Conservation (phyloP, 1,140 invertebrate species). For the Calephelis virginiensis region DNA sequence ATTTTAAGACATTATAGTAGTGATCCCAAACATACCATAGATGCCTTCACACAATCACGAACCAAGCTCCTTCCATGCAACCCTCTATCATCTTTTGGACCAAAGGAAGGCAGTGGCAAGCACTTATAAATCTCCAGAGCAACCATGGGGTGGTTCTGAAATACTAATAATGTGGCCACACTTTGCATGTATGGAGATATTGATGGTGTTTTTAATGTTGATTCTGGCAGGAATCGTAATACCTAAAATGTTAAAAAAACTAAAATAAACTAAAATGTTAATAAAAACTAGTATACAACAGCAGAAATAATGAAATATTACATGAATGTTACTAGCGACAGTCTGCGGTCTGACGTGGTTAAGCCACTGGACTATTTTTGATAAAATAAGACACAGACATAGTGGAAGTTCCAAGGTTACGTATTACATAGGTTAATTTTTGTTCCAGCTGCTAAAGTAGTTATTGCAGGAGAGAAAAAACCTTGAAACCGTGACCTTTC, state of each 20-base stretch:
- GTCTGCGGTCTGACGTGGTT: no score
- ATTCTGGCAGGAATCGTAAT: constrained; percentile 49
- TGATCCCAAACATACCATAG: constrained; percentile 48
- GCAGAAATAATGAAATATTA: no score
- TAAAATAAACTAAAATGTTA: constrained; percentile 45
- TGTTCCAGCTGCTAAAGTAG: no score
- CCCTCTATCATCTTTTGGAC: constrained; percentile 63
- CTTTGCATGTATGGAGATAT: constrained; percentile 69
- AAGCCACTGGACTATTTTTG: no score
- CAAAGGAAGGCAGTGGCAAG: constrained; percentile 61
- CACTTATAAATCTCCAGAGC: constrained; percentile 70
- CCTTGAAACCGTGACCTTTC: no score
- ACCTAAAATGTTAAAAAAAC: constrained; percentile 45
- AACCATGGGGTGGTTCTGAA: constrained; percentile 61
- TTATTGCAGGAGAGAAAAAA: no score
- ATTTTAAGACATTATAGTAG: no score
- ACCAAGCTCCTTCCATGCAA: constrained; percentile 66
- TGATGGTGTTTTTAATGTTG: constrained; percentile 48
- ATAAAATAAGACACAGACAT: no score
- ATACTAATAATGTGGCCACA: constrained; percentile 57
- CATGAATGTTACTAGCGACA: no score
- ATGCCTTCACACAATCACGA: constrained; percentile 70
- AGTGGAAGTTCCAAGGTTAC: no score
- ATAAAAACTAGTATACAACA: neutral
- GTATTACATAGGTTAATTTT: no score